Evolutionary conservation across 2,797 vertebrate genomes (phyloP).

Genomic region (Sternarchorhynchus goeldii): DNA sequence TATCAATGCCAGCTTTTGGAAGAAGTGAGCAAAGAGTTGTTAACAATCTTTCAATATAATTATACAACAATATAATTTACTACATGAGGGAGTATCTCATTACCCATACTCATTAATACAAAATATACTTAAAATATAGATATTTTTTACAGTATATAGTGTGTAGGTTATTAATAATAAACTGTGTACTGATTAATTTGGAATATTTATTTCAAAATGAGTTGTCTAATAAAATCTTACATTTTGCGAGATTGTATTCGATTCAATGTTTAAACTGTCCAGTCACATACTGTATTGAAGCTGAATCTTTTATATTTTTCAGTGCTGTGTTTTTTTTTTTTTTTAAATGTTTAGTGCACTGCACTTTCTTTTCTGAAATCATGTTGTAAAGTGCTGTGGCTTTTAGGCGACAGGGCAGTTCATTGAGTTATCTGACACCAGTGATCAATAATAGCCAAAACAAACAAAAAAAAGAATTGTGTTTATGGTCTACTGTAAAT

Average conservation of each 20-base stretch:
- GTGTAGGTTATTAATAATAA: background rate
- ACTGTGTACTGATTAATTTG: background rate
- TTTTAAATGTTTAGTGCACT: background rate
- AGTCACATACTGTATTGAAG: background rate
- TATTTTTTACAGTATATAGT: no score
- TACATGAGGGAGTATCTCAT: background rate
- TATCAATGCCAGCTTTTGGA: background rate
- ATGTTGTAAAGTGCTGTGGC: conserved; percentile 14
- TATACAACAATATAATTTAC: background rate
- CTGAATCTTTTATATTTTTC: background rate
- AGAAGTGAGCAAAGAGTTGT: background rate
- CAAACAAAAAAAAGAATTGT: conserved; percentile 6
- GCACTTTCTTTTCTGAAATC: conserved; percentile 7
- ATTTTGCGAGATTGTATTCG: background rate
- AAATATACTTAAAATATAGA: no score
- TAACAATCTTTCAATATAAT: background rate
- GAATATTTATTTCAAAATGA: background rate
- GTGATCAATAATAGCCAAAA: conserved; percentile 62
- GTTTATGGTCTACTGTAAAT: conserved; percentile 26
- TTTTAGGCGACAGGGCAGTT: conserved; percentile 11
- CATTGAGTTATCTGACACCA: conserved; percentile 30
- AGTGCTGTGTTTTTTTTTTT: background rate
- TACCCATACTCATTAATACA: no score
- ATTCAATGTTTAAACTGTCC: no score
- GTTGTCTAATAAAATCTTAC: background rate